Evolutionary conservation across 2,113 vertebrate species (phyloP), one percentile per base, ranked within the genome.

Genomic region (Pica pica): DNA sequence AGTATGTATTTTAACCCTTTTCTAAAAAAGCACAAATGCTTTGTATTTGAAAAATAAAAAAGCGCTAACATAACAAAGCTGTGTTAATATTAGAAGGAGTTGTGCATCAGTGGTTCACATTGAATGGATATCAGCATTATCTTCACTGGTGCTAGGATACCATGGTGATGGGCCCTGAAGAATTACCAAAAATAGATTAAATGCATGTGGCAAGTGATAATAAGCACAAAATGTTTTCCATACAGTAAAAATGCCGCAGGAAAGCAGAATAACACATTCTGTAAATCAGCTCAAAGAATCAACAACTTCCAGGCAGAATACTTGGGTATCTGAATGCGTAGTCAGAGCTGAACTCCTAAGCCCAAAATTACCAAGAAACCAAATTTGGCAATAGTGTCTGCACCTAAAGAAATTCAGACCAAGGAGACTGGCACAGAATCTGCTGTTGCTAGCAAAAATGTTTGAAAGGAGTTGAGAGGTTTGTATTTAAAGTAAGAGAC

Each of bases 131-230:
- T 87, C 8, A 15, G 93, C 87, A 56, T 91, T 94, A 95, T 95
- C 87, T 59, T 94, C 91, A 31, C 74, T 87, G 80, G 77, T 95
- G 94, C 95, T 96, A 95, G 91, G 94, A 96, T 96, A 97, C 96
- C 95, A 96, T 97, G 96, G 96, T 95, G 96, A 97, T 97, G 91
- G 94, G 93, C 91, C 83, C 89, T 87, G 93, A 97, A 96, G 91
- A 95, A 96, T 91, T 93, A 96, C 96, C 93, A 89, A 96, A 97
- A 96, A 97, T 97, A 97, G 96, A 95, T 95, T 92, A 96, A 96
- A 95, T 95, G 91, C 93, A 97, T 96, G 94, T 95, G 94, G 84
- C 87, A 97, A 96, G 96, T 95, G 95, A 95, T 96, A 97, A 97
- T 96, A 92, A 96, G 96, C 91, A 95, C 91, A 95, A 95, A 95